Evolutionary conservation across 2,113 vertebrate genomes (phyloP).

Genomic region (Ivindomyrus marchei): DNA sequence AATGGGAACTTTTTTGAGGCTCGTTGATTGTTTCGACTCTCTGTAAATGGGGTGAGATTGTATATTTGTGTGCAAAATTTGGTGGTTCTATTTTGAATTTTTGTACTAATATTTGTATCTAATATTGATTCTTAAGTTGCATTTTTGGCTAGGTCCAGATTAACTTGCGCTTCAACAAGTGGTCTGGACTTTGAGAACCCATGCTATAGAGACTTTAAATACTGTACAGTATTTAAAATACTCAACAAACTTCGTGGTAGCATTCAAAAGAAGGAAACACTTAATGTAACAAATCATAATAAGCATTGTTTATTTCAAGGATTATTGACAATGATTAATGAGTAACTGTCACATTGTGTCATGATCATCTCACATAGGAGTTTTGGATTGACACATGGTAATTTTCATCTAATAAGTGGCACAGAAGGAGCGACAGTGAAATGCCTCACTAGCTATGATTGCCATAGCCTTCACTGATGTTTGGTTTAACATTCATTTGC

Average conservation of each 20-base stretch:
- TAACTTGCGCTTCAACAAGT: not conserved
- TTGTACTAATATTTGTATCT: not conserved
- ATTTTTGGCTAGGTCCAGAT: not conserved
- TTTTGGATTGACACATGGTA: not conserved
- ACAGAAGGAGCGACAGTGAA: not conserved
- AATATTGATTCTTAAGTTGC: not conserved
- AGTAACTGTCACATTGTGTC: not conserved
- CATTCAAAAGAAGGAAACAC: not conserved
- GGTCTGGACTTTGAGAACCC: not conserved
- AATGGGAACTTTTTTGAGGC: not conserved
- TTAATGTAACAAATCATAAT: not conserved
- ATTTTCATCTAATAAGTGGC: not conserved
- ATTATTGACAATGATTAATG: not conserved
- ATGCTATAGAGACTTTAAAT: not conserved
- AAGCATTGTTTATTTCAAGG: not conserved
- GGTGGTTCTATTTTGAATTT: not conserved
- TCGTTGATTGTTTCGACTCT: not conserved
- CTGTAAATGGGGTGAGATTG: not conserved
- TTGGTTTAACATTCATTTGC: not conserved
- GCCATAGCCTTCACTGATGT: not conserved
- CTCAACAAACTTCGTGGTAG: not conserved
- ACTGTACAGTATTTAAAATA: not conserved
- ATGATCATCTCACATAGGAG: not conserved
- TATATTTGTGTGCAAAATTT: not conserved
- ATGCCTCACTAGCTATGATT: not conserved